Percentiles rank a stretch among this genome's conserved stretches.
phyloP scores from a whole-genome alignment of 1,140 invertebrate species.

The Radopholus similis region DNA sequence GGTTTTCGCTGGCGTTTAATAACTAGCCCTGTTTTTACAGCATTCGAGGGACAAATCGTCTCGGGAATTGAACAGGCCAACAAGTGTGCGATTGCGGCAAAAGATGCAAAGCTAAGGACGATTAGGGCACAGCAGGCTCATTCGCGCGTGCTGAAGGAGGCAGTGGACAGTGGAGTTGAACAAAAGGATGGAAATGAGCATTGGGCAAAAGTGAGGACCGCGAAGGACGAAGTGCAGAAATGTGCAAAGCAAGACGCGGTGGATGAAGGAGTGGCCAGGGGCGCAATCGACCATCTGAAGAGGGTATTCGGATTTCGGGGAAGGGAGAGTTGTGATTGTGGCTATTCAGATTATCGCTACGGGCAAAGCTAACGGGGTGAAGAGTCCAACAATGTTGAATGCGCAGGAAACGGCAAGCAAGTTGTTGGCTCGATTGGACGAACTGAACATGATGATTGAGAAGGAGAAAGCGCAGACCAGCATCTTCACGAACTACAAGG shows the following conservation, averaged over 20 bases:
- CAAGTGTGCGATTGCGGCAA: conserved; percentile 35
- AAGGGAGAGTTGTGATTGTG: neutral
- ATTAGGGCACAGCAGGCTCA: conserved; percentile 48
- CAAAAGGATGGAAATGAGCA: conserved; percentile 30
- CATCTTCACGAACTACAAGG: conserved; percentile 62
- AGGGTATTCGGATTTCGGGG: conserved; percentile 32
- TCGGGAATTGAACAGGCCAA: conserved; percentile 37
- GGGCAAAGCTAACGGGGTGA: conserved; percentile 33
- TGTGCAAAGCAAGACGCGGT: conserved; percentile 32
- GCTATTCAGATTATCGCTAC: conserved; percentile 40
- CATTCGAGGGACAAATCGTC: conserved; percentile 21
- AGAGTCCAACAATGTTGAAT: conserved; percentile 45
- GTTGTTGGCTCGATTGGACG: conserved; percentile 45
- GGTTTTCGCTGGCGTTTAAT: neutral
- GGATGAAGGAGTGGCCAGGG: conserved; percentile 35
- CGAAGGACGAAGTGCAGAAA: conserved; percentile 33
- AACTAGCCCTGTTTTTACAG: conserved; percentile 4
- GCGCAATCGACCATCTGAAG: conserved; percentile 42
- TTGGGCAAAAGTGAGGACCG: conserved; percentile 44
- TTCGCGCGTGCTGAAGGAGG: conserved; percentile 41
- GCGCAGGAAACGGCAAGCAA: conserved; percentile 54
- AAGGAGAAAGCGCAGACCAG: conserved; percentile 61
- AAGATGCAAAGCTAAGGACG: conserved; percentile 46
- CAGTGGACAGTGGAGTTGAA: conserved; percentile 33
- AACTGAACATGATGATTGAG: conserved; percentile 52